Evolutionary conservation across 2,888 invertebrate genomes (phyloP), one percentile per base, ranked within the genome.

Genomic region (Leptopilina syphax): DNA sequence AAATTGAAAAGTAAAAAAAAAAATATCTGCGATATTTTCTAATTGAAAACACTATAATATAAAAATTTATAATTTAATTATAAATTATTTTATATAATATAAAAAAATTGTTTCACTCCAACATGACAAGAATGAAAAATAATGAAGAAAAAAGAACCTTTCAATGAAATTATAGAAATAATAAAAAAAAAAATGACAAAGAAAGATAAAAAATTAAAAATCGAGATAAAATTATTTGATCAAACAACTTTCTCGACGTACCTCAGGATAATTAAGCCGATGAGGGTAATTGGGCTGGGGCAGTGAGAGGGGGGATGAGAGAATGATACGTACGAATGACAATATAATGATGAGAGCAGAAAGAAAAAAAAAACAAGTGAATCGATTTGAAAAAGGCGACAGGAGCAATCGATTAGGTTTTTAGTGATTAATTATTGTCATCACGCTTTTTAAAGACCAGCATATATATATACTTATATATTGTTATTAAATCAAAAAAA

Each of bases 211-310:
- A 18, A 18, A 18, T 18, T 18, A 18, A 18, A 4, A 60, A 60
- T n/a, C 18, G n/a, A 60, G 6, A 18, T 9, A 24, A 18, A 13
- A 73, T 73, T 34, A 34, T 57, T 73, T n/a, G 41, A 41, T 57
- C 34, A 73, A 73, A 57, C 73, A 73, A 54, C 73, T 73, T 83
- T 80, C 77, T 82, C 84, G 83, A 68, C 81, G 83, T 81, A 81
- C 81, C 79, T 80, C 65, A n/a, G 78, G 77, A 79, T 79, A 82
- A 80, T 82, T 76, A 84, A 82, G 83, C 81, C 57, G 80, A 83
- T 84, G 82, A 82, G 54, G 81, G 79, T 83, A 81, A 77, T 73
- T 57, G 73, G 54, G 54, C 13, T 9, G 13, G 57, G 3, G 50
- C 34, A 4, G 10, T 67, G 47, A 34, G 34, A 34, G 27, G 13